Evolutionary conservation across 1,140 invertebrate genomes (phyloP).

Genomic region (Dendrolimus punctatus): DNA sequence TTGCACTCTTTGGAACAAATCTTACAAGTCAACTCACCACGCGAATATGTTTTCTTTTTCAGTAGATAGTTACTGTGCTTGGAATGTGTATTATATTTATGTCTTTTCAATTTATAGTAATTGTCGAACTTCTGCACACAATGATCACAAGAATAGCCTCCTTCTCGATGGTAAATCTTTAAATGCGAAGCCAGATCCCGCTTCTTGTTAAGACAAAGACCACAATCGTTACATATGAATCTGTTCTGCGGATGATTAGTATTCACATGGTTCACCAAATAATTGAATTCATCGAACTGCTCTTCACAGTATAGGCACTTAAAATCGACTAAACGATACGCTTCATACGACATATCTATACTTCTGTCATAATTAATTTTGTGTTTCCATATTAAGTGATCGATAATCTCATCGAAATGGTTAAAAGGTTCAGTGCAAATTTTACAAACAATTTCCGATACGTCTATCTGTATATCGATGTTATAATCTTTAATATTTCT

Average conservation of each 20-base stretch:
- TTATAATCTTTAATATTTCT: conserved; percentile 42
- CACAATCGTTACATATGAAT: conserved; percentile 50
- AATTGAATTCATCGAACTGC: conserved; percentile 36
- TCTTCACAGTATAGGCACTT: conserved; percentile 40
- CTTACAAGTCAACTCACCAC: conserved; percentile 25
- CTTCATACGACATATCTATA: conserved; percentile 32
- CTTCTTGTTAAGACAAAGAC: conserved; percentile 41
- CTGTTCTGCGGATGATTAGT: conserved; percentile 36
- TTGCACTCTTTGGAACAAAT: conserved; percentile 42
- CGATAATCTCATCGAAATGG: conserved; percentile 32
- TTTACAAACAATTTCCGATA: conserved; percentile 44
- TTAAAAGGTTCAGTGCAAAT: conserved; percentile 42
- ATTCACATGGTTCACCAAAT: conserved; percentile 47
- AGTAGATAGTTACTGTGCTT: conserved; percentile 42
- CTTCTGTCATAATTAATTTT: conserved; percentile 40
- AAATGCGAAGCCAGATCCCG: conserved; percentile 38
- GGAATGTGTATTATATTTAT: conserved; percentile 41
- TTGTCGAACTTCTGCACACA: conserved; percentile 35
- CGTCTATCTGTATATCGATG: conserved; percentile 47
- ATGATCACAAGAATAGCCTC: conserved; percentile 39
- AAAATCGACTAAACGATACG: conserved; percentile 38
- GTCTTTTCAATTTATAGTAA: conserved; percentile 18
- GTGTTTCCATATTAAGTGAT: conserved; percentile 49
- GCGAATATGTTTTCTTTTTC: conserved; percentile 32
- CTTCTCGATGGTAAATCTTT: conserved; percentile 33